phyloP scores from a whole-genome alignment of 2,797 vertebrate genomes.

The Cetoscarus ocellatus region DNA sequence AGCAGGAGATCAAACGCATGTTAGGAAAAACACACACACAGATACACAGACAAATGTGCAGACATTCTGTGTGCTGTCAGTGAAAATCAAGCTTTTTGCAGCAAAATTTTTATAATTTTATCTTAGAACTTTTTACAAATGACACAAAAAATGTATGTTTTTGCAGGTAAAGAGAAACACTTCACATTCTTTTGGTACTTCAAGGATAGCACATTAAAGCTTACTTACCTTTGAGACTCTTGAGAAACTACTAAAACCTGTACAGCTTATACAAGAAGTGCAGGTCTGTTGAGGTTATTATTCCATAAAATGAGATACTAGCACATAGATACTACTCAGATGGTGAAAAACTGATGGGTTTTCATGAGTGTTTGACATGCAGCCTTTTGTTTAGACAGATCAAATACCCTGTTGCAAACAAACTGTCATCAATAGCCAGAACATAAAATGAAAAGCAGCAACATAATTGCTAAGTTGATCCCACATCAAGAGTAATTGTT shows the following conservation, averaged over 20 bases:
- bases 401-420: no score
- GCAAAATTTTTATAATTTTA: slow-evolving; percentile 6
- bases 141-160: background rate
- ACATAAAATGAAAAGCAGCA: no score
- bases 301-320: no score
- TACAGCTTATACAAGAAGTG: no score
- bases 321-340: no score
- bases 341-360: no score
- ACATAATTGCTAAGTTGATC: no score
- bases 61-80: slow-evolving; percentile 8
- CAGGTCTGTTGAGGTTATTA: no score
- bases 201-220: background rate
- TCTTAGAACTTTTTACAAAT: background rate
- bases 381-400: no score
- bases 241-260: background rate
- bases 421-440: no score
- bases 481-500: no score
- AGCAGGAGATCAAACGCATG: slow-evolving; percentile 33
- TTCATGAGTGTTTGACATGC: no score
- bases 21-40: slow-evolving; percentile 16
- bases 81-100: slow-evolving; percentile 12
- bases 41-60: background rate
- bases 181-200: background rate
- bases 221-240: background rate
- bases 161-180: background rate